Percentiles rank a stretch among this genome's conserved stretches.
phyloP scores from a whole-genome alignment of 2,797 vertebrate species.

The Scyliorhinus canicula region DNA sequence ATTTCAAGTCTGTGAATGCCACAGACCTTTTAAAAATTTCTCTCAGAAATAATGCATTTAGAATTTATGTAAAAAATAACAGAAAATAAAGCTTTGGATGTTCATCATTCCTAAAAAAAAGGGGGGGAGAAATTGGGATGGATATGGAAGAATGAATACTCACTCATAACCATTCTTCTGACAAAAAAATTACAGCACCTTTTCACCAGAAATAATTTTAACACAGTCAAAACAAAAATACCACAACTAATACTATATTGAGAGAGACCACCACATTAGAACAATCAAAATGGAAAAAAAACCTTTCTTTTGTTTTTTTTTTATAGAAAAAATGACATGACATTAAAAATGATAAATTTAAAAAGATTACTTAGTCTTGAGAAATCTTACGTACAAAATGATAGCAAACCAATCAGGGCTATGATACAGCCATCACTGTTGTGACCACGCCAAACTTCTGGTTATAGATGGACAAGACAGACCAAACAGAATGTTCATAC shows the following conservation, averaged over 20 bases:
- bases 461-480: slow-evolving; percentile 37
- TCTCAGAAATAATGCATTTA: slow-evolving; percentile 55
- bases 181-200: slow-evolving; percentile 87
- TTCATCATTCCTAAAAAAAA: slow-evolving; percentile 39
- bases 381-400: slow-evolving; percentile 37
- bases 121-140: slow-evolving; percentile 69
- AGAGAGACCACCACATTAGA: slow-evolving; percentile 49
- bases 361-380: slow-evolving; percentile 33
- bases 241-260: slow-evolving; percentile 32
- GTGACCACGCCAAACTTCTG: slow-evolving; percentile 37
- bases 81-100: slow-evolving; percentile 54
- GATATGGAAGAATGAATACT: slow-evolving; percentile 86
- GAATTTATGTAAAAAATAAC: slow-evolving; percentile 57
- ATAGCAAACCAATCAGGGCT: slow-evolving; percentile 36
- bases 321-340: slow-evolving; percentile 2
- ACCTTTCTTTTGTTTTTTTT: slow-evolving; percentile 39
- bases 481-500: slow-evolving; percentile 36
- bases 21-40: slow-evolving; percentile 48
- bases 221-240: slow-evolving; percentile 43
- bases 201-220: slow-evolving; percentile 83
- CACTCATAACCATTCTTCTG: slow-evolving; percentile 78
- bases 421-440: slow-evolving; percentile 38
- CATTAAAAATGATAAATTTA: slow-evolving; percentile 9
- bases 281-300: slow-evolving; percentile 49
- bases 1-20: slow-evolving; percentile 50